Base-by-base conservation (phyloP, 2,888 invertebrate genomes). In the Lochmaea crataegi region DNA sequence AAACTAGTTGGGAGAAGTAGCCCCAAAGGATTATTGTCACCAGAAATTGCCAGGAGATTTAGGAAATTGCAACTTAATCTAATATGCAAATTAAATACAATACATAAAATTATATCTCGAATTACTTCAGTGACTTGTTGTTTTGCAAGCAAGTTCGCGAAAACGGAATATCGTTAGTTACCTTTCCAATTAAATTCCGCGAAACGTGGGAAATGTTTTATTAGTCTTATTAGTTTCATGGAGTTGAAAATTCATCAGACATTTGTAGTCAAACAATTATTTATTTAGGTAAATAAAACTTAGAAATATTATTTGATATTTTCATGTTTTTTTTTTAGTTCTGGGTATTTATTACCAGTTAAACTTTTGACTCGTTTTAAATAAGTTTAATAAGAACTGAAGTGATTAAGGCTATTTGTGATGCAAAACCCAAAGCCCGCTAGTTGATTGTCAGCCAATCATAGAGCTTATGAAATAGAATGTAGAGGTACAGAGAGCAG, bases 401-500 rank as follows among this genome's bases (percentile, higher is more conserved):
- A 32, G 4, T 22, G 22, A 45, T 45, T 14, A 11, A 45, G 12
- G 14, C 12, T 45, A 2, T 45, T 14, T n/a, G 12, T 12, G 48
- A 48, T 14, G 6, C 48, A 48, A n/a, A 5, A 48, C 2, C 48
- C 48, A n/a, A 48, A 48, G 5, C 12, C 48, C 1, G 18, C 51
- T 42, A 42, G 18, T 61, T 41, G 9, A 41, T 41, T 9, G 42
- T 41, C 10, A 38, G 18, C 42, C 16, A 41, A 41, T 61, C 41
- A 61, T n/a, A 42, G 9, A 10, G 61, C 41, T 41, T 66, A 16
- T 57, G 14, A 56, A 57, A 41, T 32, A 18, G 38, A 66, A 42
- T 16, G 7, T 18, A 38, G 60, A 68, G 26, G 10, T 38, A 61
- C 51, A 61, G 58, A 71, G 61, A 61, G 18, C 42, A 51, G 67